A percentile compares a stretch with the other conserved stretches of the same genome.
phyloP scores from a whole-genome alignment of 2,113 vertebrate genomes.

The Neogale vison region DNA sequence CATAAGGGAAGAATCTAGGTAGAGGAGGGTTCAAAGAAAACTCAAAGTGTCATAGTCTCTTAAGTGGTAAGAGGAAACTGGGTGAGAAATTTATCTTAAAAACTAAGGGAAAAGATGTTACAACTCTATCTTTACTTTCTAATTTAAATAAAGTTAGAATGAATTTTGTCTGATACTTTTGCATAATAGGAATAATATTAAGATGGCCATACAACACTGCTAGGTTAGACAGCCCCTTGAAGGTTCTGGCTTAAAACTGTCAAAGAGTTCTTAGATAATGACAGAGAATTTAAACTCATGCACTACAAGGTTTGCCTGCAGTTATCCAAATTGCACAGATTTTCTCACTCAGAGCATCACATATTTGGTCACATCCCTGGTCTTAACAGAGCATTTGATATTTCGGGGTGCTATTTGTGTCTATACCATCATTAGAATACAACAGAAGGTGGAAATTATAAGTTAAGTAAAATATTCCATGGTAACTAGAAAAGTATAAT shows the following conservation, averaged over 20 bases:
- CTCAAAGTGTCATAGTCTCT: not conserved
- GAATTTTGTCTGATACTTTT: not conserved
- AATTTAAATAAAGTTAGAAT: conserved; percentile 1
- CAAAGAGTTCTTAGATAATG: not conserved
- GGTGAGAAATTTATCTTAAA: not conserved
- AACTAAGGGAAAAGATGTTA: not conserved
- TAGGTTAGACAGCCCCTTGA: not conserved
- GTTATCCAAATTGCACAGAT: not conserved
- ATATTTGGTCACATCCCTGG: not conserved
- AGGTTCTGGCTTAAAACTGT: not conserved
- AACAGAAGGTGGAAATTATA: conserved; percentile 25
- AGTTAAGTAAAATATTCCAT: conserved; percentile 35
- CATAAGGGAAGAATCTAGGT: not conserved
- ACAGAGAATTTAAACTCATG: not conserved
- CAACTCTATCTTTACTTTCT: not conserved
- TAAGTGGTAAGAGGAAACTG: not conserved
- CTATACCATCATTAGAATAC: not conserved
- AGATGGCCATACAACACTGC: not conserved
- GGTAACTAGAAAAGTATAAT: not conserved
- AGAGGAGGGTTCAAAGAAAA: not conserved
- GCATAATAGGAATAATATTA: not conserved
- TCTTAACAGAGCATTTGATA: not conserved
- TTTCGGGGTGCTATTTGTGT: not conserved
- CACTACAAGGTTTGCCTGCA: not conserved
- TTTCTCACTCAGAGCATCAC: not conserved